Evolutionary conservation across 1,140 invertebrate species (phyloP).

Genomic region (Diabrotica undecimpunctata): DNA sequence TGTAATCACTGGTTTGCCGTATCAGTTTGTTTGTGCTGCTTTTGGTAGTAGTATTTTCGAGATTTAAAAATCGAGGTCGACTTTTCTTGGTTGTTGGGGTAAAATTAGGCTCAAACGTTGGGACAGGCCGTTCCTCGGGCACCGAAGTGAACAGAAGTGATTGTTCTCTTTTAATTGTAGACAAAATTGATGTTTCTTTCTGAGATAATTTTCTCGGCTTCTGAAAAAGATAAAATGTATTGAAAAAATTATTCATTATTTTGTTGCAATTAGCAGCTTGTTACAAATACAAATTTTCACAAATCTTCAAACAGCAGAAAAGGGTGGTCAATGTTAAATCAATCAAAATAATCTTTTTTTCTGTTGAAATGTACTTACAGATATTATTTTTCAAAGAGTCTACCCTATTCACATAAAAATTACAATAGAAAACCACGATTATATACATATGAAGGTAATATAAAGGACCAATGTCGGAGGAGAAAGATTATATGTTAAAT

Average conservation of each 20-base stretch:
- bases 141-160: constrained; percentile 73
- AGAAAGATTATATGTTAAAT: too few relatives aligned
- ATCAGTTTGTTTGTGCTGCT: constrained; percentile 19
- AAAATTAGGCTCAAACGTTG: constrained; percentile 38
- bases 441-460: too few relatives aligned
- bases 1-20: constrained; percentile 1
- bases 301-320: not conserved
- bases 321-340: not conserved
- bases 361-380: too few relatives aligned
- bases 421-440: too few relatives aligned
- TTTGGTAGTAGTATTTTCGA: constrained; percentile 44
- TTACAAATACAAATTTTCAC: not conserved
- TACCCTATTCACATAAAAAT: too few relatives aligned
- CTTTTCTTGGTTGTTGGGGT: constrained; percentile 32
- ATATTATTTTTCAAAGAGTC: too few relatives aligned
- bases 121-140: constrained; percentile 60
- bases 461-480: too few relatives aligned
- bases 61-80: constrained; percentile 48
- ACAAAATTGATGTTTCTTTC: constrained; percentile 48
- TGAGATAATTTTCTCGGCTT: constrained; percentile 8
- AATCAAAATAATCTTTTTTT: constrained; percentile 3
- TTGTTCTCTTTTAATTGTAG: constrained; percentile 68
- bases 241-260: not conserved
- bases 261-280: not conserved
- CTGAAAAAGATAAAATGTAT: not conserved